These are phyloP conservation scores for Microchrysa polita DNA, from an alignment of 2,888 invertebrate genomes.

Conservation along the genomic window DNA sequence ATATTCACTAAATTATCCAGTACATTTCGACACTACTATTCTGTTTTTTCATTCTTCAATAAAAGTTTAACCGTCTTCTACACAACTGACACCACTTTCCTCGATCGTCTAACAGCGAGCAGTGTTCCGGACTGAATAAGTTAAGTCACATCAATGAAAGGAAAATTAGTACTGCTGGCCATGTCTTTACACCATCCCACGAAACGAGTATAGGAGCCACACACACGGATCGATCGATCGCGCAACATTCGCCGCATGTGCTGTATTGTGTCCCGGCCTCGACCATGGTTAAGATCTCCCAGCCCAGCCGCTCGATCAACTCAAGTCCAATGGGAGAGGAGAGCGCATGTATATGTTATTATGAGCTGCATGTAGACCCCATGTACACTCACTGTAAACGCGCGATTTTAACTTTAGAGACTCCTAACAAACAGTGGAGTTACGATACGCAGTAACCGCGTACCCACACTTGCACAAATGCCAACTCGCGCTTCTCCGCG, in stretches of 20 bases:
- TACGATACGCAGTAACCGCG: too few species aligned
- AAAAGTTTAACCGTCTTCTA: too few species aligned
- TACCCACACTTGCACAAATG: constrained; percentile 4
- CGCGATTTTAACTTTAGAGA: too few species aligned
- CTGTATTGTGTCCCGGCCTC: neutral
- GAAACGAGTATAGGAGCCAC: constrained; percentile 12
- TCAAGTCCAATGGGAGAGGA: neutral
- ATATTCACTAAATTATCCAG: neutral
- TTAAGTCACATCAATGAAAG: constrained; percentile 52
- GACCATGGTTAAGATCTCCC: constrained; percentile 1
- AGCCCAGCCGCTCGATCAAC: constrained; percentile 20
- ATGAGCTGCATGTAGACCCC: too few species aligned
- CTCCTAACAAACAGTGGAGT: too few species aligned
- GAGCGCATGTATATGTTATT: neutral
- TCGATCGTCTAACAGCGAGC: constrained; percentile 36
- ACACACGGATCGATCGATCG: constrained; percentile 32
- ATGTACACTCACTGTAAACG: too few species aligned
- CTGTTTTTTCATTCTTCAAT: neutral
- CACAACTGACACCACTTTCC: constrained; percentile 24
- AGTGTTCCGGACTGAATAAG: constrained; percentile 48
- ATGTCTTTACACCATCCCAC: constrained; percentile 41
- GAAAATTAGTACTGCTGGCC: constrained; percentile 53
- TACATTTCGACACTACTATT: constrained; percentile 1
- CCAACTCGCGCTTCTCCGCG: too few species aligned
- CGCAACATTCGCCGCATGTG: neutral